Evolutionary conservation across 2,797 vertebrate genomes (phyloP), one percentile per base, ranked within the genome.

Genomic region (Bryconaethiops microstoma): DNA sequence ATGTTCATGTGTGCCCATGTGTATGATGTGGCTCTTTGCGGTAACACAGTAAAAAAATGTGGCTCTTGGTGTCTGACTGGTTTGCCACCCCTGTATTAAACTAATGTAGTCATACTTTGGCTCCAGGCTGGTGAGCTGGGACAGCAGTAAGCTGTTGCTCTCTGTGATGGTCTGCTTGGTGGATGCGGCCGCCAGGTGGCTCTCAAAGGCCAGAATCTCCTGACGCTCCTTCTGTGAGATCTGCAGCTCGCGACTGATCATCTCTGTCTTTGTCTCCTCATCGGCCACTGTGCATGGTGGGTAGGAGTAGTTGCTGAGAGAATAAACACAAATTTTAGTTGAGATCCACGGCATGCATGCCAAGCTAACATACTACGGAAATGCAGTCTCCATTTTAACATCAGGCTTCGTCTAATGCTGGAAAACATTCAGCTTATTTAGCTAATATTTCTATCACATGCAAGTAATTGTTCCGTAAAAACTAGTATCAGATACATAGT

Each of bases 161-260:
- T 99, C 98, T 0, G 97, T 99, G 90, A 99, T 99, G 62, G 97
- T 98, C 92, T 98, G 97, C 82, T 99, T 99, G 57, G 98, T 99
- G 84, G 98, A 99, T 0, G 98, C 98, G 0, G 98, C 98, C 0
- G 98, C 98, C 88, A 99, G 88, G 86, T 99, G 98, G 78, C 98
- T 98, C 87, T 99, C 98, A 5, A 99, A 99, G 1, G 97, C 98
- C 87, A 99, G 89, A 80, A 99, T 99, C 86, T 99, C 98, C 82
- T 99, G 98, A 86, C 97, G 98, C 91, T 99, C 98, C 70, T 97
- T 94, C 91, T 99, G 97, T 1, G 98, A 96, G 76, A 96, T 92
- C 86, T 99, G 98, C 85, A 99, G 94, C 88, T 99, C 98, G 0
- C 97, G 93, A 90, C 90, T 96, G 84, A 98, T 96, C 96, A 99